phyloP scores from a whole-genome alignment of 2,888 invertebrate species.

The Eretmocerus hayati region DNA sequence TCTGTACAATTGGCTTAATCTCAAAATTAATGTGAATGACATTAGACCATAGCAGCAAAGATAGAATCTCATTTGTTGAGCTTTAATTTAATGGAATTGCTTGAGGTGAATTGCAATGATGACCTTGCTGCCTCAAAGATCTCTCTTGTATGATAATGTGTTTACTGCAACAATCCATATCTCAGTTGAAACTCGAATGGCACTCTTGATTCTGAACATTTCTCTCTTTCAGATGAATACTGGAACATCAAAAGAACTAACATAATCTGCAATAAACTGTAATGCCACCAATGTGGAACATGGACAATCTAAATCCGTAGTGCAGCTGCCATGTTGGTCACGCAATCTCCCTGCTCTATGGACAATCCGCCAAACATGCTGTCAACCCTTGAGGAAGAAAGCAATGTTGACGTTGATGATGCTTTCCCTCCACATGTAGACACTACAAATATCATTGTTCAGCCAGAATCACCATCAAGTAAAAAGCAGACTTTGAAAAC shows the following conservation, averaged over 20 bases:
- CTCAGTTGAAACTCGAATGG: neutral
- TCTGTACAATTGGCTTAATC: conserved; percentile 20
- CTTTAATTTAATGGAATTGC: conserved; percentile 21
- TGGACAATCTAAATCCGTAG: conserved; percentile 31
- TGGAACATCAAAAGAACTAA: conserved; percentile 41
- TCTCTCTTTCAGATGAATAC: conserved; percentile 40
- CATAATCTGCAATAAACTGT: conserved; percentile 31
- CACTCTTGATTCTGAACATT: neutral
- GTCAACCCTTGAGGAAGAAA: conserved; percentile 66
- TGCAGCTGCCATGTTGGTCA: conserved; percentile 37
- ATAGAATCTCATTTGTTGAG: conserved; percentile 21
- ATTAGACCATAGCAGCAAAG: conserved; percentile 20
- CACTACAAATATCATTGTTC: conserved; percentile 67
- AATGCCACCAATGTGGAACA: conserved; percentile 23
- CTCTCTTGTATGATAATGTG: no score
- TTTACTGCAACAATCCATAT: no score
- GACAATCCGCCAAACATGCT: conserved; percentile 58
- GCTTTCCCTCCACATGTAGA: conserved; percentile 78
- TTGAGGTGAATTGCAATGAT: conserved; percentile 9
- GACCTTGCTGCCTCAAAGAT: conserved; percentile 14
- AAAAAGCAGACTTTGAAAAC: conserved; percentile 76
- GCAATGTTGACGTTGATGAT: conserved; percentile 60
- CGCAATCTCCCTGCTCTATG: conserved; percentile 37
- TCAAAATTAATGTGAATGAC: conserved; percentile 19
- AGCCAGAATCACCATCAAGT: conserved; percentile 63